A percentile compares a stretch with the other conserved stretches of the same genome.
These are phyloP conservation scores for Rhopalosiphum padi DNA, from an alignment of 1,140 invertebrate genomes.

Conservation along the genomic window DNA sequence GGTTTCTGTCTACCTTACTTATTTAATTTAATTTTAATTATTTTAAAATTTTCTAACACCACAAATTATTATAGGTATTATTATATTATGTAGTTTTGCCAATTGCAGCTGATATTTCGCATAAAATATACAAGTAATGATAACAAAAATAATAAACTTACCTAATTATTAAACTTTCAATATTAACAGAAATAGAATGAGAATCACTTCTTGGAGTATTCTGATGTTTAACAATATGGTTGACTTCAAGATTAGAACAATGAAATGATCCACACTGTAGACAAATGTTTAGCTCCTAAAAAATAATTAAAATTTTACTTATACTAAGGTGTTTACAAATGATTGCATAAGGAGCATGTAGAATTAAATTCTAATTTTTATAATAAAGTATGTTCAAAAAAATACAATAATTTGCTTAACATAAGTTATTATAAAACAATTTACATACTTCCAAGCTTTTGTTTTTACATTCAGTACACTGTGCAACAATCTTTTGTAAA, in stretches of 20 bases:
- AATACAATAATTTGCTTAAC: not conserved
- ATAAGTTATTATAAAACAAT: not conserved
- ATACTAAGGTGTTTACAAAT: not conserved
- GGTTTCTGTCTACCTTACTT: not conserved
- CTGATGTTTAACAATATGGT: slow-evolving; percentile 81
- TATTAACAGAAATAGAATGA: slow-evolving; percentile 78
- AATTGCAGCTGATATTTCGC: not conserved
- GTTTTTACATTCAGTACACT: slow-evolving; percentile 57
- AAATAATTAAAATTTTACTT: not conserved
- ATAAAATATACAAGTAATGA: not conserved
- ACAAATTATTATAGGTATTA: not conserved
- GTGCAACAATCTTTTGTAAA: slow-evolving; percentile 39
- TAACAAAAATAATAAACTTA: slow-evolving; percentile 65
- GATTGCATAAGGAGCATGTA: not conserved
- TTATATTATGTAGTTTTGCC: not conserved
- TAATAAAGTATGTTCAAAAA: not conserved
- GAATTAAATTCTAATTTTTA: not conserved
- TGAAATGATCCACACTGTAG: slow-evolving; percentile 73
- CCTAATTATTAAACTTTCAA: slow-evolving; percentile 76
- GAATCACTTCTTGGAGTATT: slow-evolving; percentile 76
- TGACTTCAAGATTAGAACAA: slow-evolving; percentile 74
- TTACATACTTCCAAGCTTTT: slow-evolving; percentile 43
- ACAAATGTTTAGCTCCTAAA: slow-evolving; percentile 65
- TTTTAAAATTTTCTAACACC: not conserved
- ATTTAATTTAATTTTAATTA: not conserved